phyloP scores from a whole-genome alignment of 2,888 invertebrate genomes.

The Allacma fusca region DNA sequence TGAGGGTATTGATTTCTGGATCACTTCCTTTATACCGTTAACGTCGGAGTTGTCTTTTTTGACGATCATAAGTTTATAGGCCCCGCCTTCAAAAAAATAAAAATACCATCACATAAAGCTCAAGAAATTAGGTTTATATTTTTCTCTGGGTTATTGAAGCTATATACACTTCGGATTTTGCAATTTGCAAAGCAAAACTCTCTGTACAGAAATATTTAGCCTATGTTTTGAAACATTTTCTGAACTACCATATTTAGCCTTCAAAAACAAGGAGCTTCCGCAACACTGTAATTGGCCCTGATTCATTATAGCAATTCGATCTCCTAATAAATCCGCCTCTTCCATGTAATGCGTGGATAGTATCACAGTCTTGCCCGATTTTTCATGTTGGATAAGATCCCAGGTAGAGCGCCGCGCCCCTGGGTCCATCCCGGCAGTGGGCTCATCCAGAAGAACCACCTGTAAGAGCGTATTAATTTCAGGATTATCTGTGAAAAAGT shows the following conservation, averaged over 20 bases:
- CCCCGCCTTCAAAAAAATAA: constrained; percentile 66
- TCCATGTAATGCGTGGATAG: constrained; percentile 96
- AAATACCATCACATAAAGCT: too few species aligned
- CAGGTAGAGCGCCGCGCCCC: constrained; percentile 66
- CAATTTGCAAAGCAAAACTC: too few species aligned
- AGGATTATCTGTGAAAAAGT: too few species aligned
- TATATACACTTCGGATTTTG: too few species aligned
- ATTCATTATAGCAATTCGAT: constrained; percentile 86
- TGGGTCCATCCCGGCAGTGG: constrained; percentile 65
- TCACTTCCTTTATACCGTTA: constrained; percentile 68
- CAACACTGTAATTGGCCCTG: constrained; percentile 76
- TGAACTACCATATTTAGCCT: constrained; percentile 69
- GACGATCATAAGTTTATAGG: constrained; percentile 80
- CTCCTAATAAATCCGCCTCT: constrained; percentile 75
- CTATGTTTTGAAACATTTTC: neutral
- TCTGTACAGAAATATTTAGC: too few species aligned
- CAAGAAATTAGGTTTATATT: too few species aligned
- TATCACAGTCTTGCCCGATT: constrained; percentile 79
- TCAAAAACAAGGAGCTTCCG: constrained; percentile 84
- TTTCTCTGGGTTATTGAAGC: too few species aligned
- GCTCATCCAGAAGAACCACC: constrained; percentile 68
- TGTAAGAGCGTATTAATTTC: constrained; percentile 61
- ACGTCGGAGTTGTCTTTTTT: constrained; percentile 68
- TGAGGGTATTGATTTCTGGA: constrained; percentile 72
- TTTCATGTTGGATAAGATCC: constrained; percentile 65